These are phyloP conservation scores for Proisotoma minuta DNA, from an alignment of 2,888 invertebrate species.

Conservation along the genomic window DNA sequence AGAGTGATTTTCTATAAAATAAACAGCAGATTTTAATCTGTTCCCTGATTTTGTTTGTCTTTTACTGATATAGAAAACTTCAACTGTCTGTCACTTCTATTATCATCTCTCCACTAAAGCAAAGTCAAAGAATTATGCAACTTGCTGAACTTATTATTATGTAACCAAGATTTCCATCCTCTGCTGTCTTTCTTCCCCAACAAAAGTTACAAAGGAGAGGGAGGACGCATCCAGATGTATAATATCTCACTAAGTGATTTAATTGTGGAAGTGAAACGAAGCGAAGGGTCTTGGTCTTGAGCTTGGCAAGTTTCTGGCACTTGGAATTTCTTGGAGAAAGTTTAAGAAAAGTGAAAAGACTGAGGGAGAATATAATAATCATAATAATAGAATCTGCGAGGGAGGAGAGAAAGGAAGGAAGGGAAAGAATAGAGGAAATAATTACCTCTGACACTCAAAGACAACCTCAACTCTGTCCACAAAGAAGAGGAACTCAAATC, in stretches of 20 bases:
- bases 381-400: neutral
- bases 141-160: too few relatives aligned
- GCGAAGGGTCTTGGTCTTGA: neutral
- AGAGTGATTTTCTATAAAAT: too few relatives aligned
- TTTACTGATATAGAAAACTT: too few relatives aligned
- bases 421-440: neutral
- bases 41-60: too few relatives aligned
- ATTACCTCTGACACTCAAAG: neutral
- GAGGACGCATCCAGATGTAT: neutral
- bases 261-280: conserved; percentile 4
- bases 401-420: neutral
- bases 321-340: neutral
- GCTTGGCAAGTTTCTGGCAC: conserved; percentile 2
- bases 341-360: neutral
- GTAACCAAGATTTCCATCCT: too few relatives aligned
- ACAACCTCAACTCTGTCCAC: neutral
- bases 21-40: too few relatives aligned
- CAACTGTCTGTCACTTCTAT: too few relatives aligned
- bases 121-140: too few relatives aligned
- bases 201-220: neutral
- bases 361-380: conserved; percentile 2
- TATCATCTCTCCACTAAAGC: too few relatives aligned
- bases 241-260: conserved; percentile 5
- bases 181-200: neutral
- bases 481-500: neutral